Conservation (phyloP, 1,140 invertebrate species). For the Drosophila tani region DNA sequence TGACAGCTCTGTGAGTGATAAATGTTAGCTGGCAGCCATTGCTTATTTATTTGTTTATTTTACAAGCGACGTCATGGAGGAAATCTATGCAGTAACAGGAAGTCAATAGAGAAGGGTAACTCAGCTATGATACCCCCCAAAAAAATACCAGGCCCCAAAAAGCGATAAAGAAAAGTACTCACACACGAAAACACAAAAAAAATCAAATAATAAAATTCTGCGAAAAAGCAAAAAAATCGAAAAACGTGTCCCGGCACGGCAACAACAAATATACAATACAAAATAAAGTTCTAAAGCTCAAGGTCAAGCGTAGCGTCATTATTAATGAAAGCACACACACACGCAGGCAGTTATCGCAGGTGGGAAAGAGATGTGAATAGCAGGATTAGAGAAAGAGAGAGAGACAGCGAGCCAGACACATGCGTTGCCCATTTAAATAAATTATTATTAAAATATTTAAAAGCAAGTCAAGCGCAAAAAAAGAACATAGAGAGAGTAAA, state of each 20-base stretch:
- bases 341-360: conserved; percentile 2
- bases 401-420: conserved; percentile 34
- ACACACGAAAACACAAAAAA: not conserved
- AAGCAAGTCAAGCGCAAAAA: conserved; percentile 2
- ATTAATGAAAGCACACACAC: conserved; percentile 68
- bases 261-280: conserved; percentile 38
- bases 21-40: conserved; percentile 5
- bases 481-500: not conserved
- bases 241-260: conserved; percentile 69
- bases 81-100: conserved; percentile 1
- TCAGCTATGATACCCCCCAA: not conserved
- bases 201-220: conserved; percentile 27
- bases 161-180: conserved; percentile 18
- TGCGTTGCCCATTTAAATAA: conserved; percentile 76
- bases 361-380: not conserved
- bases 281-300: conserved; percentile 74
- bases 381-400: conserved; percentile 10
- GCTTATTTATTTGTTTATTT: conserved; percentile 1
- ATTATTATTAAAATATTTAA: conserved; percentile 62
- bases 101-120: not conserved
- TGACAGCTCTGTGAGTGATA: conserved; percentile 17
- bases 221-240: conserved; percentile 57
- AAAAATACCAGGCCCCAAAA: not conserved
- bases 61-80: conserved; percentile 12
- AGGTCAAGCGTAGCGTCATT: conserved; percentile 81